Percentiles rank a stretch among this genome's conserved stretches.
Conservation (phyloP, 2,888 invertebrate species). For the Trichogramma evanescens region DNA sequence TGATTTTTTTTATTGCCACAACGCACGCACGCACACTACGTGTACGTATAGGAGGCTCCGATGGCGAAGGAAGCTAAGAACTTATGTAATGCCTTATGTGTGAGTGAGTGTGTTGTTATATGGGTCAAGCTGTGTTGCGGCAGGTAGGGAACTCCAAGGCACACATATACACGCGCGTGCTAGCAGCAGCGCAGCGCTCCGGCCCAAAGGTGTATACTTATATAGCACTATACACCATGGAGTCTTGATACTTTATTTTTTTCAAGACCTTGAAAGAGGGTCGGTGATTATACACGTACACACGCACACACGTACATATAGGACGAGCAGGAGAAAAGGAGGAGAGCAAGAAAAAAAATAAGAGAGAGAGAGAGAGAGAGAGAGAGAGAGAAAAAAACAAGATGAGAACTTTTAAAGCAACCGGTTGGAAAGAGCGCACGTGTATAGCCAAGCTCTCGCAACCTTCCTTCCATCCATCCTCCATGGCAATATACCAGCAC, state of each 20-base stretch:
- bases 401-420: not conserved
- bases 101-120: constrained; percentile 19
- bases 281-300: constrained; percentile 18
- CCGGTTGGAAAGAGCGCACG: not conserved
- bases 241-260: constrained; percentile 24
- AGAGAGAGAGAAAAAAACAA: too few species aligned
- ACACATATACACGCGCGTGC: not conserved
- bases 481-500: too few species aligned
- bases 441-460: not conserved
- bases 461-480: too few species aligned
- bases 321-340: too few species aligned
- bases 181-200: not conserved
- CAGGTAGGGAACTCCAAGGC: constrained; percentile 2
- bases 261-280: constrained; percentile 29
- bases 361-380: too few species aligned
- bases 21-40: not conserved
- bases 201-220: not conserved
- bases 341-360: too few species aligned
- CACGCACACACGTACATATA: too few species aligned
- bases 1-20: too few species aligned
- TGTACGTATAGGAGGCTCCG: constrained; percentile 11
- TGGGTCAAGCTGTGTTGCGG: constrained; percentile 31
- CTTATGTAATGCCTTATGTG: constrained; percentile 20
- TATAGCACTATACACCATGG: constrained; percentile 2
- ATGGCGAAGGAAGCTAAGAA: constrained; percentile 22